Evolutionary conservation across 2,888 invertebrate genomes (phyloP), one percentile per base, ranked within the genome.

Genomic region (Orthosia gracilis): DNA sequence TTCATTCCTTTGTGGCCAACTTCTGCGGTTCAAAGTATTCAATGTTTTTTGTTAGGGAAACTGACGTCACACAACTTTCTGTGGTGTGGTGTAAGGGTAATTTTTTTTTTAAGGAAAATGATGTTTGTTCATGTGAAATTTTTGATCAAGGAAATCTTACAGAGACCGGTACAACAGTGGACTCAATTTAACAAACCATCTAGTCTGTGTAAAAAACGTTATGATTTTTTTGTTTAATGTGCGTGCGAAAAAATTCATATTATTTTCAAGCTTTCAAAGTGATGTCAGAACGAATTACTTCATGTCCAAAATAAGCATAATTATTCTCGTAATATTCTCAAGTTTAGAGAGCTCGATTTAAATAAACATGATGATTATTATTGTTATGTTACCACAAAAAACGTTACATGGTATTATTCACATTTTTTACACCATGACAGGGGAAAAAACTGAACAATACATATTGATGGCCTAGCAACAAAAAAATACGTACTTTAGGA

Each of bases 1-100:
- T 85, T 87, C 75, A 85, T 76, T 82, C 84, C 78, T 78, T 87
- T 80, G 86, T 80, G 73, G 74, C 64, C 64, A 86, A 87, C 86
- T 86, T 84, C 73, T 79, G 78, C 67, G 73, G 77, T 76, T 76
- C 79, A 55, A 70, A 74, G 81, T 85, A 73, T 83, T 81, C 87
- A 78, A 78, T 87, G 82, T 80, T 86, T 85, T 86, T 84, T 85
- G 80, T 87, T 80, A 47, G 70, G 57, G 40, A 26, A 59, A 70
- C 62, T 87, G 85, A 82, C 82, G 87, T 84, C 82, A 85, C 62
- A 76, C 15, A 85, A 84, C 86, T 85, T 87, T 85, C 76, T 69
- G 61, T 62, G 50, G 72, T 71, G 72, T 82, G 85, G 80, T 63
- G 17, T 64, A 84, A 84, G 70, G 11, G 5, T 64, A 64, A 75